Conservation (phyloP, 1,140 invertebrate species). For the Rhynchophorus ferrugineus region DNA sequence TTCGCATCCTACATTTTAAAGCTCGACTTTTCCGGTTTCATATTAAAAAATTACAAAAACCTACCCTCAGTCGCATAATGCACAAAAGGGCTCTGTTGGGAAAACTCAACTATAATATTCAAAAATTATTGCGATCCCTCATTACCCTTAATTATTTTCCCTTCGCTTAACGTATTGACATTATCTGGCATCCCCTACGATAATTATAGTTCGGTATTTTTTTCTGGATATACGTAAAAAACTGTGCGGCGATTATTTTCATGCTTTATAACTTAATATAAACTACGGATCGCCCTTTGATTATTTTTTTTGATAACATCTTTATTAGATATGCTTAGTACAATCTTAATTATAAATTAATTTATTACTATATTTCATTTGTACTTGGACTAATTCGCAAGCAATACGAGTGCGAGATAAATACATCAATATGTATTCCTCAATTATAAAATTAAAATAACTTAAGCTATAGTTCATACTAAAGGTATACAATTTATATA, state of each 20-base stretch:
- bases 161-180: not conserved
- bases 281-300: no score
- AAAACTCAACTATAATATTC: not conserved
- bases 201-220: not conserved
- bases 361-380: no score
- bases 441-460: no score
- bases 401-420: no score
- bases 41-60: constrained; percentile 3
- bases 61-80: not conserved
- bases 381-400: no score
- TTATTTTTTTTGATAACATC: no score
- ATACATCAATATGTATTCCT: no score
- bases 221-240: not conserved
- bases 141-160: constrained; percentile 1
- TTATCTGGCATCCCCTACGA: not conserved
- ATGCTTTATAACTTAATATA: constrained; percentile 5
- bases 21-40: not conserved
- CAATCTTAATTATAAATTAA: no score
- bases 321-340: no score
- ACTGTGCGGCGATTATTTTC: not conserved
- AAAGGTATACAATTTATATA: no score
- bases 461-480: no score
- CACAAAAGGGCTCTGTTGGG: not conserved
- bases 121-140: constrained; percentile 1
- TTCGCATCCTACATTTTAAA: constrained; percentile 2